These are phyloP conservation scores for Sitta europaea DNA, from an alignment of 2,113 vertebrate species.

Conservation along the genomic window DNA sequence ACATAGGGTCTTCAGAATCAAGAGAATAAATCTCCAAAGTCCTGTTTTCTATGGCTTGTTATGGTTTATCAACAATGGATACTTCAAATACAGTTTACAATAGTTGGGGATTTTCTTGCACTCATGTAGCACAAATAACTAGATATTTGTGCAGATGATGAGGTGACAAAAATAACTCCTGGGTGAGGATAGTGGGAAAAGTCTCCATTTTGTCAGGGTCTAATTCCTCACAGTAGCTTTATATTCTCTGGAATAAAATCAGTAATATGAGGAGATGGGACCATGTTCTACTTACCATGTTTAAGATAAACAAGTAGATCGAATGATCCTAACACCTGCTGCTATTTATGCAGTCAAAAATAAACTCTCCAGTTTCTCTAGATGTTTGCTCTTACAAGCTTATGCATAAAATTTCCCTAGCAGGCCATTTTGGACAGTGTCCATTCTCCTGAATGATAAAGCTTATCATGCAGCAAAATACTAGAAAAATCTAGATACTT, in stretches of 20 bases:
- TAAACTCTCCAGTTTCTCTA: neutral
- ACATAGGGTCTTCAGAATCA: neutral
- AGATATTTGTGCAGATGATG: neutral
- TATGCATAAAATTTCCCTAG: neutral
- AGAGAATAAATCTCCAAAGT: neutral
- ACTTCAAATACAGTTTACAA: neutral
- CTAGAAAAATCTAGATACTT: neutral
- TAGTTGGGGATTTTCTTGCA: neutral
- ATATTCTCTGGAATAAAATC: neutral
- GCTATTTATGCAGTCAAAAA: neutral
- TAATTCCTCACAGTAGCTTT: neutral
- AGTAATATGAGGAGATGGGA: accelerated
- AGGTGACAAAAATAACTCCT: neutral
- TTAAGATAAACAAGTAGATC: neutral
- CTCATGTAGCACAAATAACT: neutral
- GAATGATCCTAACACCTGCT: neutral
- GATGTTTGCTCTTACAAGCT: neutral
- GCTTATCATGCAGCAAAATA: neutral
- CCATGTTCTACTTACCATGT: neutral
- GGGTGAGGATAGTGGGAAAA: neutral
- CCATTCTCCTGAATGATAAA: neutral
- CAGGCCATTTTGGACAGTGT: neutral
- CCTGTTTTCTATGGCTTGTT: neutral
- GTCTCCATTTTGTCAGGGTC: neutral
- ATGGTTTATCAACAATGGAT: neutral